A percentile compares a stretch with the other conserved stretches of the same genome.
Evolutionary conservation across 2,113 vertebrate genomes (phyloP).

Genomic region (Patagioenas fasciata): DNA sequence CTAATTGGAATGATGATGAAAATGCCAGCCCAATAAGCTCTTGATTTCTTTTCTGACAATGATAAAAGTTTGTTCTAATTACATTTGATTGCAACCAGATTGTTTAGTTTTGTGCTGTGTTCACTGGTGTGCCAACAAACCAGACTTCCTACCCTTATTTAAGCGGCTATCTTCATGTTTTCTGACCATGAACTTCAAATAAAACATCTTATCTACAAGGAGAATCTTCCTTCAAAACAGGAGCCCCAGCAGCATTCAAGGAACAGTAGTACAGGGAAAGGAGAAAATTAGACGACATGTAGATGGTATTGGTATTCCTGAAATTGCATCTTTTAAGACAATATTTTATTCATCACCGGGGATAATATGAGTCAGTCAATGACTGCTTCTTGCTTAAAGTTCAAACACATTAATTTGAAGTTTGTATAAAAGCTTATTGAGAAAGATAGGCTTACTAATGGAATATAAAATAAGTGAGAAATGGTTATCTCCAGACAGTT

Average conservation of each 20-base stretch:
- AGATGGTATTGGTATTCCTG: background rate
- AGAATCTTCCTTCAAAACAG: background rate
- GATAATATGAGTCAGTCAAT: background rate
- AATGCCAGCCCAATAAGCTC: background rate
- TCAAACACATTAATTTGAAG: conserved; percentile 31
- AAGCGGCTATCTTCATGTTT: background rate
- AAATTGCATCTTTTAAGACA: background rate
- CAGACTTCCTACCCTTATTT: background rate
- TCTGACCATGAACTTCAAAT: background rate
- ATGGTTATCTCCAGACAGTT: background rate
- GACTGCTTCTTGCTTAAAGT: background rate
- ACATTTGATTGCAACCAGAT: background rate
- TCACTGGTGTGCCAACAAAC: background rate
- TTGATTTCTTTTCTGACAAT: background rate
- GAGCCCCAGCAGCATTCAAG: background rate
- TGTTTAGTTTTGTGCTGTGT: background rate
- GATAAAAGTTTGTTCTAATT: background rate
- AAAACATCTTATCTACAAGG: background rate
- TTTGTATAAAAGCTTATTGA: conserved; percentile 25
- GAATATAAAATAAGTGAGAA: conserved; percentile 16
- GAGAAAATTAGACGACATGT: background rate
- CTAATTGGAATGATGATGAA: background rate
- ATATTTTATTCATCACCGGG: background rate
- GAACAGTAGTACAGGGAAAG: background rate
- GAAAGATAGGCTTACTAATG: background rate